Percentiles rank a stretch among this genome's conserved stretches.
Conservation (phyloP, 92 coral and sea anemone species). For the Phymanthus crucifer region DNA sequence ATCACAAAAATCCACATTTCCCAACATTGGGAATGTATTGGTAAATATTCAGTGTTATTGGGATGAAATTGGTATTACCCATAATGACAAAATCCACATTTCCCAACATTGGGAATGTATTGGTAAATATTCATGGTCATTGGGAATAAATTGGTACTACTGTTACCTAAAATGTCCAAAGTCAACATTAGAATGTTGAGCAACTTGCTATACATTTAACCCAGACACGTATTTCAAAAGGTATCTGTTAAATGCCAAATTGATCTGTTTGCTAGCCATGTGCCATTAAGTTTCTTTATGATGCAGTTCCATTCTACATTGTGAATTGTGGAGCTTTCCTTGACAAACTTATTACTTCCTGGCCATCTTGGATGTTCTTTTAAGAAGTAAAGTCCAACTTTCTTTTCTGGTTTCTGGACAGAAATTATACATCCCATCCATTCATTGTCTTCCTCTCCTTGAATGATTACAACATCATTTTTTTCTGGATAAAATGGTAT, state of each 20-base stretch:
- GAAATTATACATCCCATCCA: slow-evolving; percentile 55
- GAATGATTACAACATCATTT: slow-evolving; percentile 56
- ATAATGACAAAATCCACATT: too few species aligned
- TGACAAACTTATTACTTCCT: slow-evolving; percentile 51
- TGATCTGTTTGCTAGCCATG: slow-evolving; percentile 57
- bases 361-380: slow-evolving; percentile 78
- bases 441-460: slow-evolving; percentile 52
- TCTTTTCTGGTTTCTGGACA: slow-evolving; percentile 58
- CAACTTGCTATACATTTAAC: background rate
- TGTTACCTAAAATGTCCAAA: background rate
- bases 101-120: too few species aligned
- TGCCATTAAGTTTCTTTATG: slow-evolving; percentile 39
- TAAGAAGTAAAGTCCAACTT: slow-evolving; percentile 56
- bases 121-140: too few species aligned
- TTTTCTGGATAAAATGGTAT: slow-evolving; percentile 63
- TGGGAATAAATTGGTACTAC: too few species aligned
- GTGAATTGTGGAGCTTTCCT: slow-evolving; percentile 53
- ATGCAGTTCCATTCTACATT: slow-evolving; percentile 62
- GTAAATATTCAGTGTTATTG: background rate
- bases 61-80: too few species aligned
- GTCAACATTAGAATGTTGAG: background rate
- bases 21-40: too few species aligned
- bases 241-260: too few species aligned
- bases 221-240: background rate
- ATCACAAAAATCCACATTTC: too few species aligned